These are phyloP conservation scores for Montipora sp. DNA, from an alignment of 64 coral and sea anemone genomes.

Conservation along the genomic window DNA sequence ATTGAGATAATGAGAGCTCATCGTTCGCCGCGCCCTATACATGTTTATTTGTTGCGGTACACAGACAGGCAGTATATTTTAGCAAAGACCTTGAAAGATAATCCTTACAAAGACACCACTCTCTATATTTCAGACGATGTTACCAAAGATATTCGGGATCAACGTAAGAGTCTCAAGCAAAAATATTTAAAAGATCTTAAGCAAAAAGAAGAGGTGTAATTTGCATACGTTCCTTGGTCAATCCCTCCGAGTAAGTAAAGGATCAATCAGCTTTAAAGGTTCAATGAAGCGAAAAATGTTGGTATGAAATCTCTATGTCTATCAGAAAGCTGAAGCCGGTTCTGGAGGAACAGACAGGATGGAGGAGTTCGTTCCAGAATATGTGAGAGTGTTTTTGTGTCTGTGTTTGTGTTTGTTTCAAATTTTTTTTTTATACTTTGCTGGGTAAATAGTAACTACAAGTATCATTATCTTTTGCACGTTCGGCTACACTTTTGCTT, in stretches of 20 bases:
- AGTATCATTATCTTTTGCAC: not conserved
- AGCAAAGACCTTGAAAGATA: not conserved
- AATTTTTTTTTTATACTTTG: not conserved
- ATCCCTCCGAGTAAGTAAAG: not conserved
- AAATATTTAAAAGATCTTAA: not conserved
- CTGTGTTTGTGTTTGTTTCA: not conserved
- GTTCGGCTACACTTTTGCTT: not conserved
- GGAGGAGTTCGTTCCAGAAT: not conserved
- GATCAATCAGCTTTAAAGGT: not conserved
- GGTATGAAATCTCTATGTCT: not conserved
- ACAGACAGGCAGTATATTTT: not conserved
- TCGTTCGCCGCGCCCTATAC: not conserved
- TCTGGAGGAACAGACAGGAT: not conserved
- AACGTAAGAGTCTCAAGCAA: not conserved
- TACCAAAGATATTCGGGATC: not conserved
- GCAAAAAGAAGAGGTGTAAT: not conserved
- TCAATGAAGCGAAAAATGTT: not conserved
- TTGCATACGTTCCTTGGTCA: not conserved
- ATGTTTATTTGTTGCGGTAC: not conserved
- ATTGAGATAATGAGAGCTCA: not conserved
- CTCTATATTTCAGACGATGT: constrained; percentile 1
- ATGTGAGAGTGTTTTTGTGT: not conserved
- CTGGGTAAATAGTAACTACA: not conserved
- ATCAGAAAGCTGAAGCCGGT: not conserved
- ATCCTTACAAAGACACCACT: not conserved